Evolutionary conservation across 2,888 invertebrate species (phyloP).

Genomic region (Eretmocerus hayati): DNA sequence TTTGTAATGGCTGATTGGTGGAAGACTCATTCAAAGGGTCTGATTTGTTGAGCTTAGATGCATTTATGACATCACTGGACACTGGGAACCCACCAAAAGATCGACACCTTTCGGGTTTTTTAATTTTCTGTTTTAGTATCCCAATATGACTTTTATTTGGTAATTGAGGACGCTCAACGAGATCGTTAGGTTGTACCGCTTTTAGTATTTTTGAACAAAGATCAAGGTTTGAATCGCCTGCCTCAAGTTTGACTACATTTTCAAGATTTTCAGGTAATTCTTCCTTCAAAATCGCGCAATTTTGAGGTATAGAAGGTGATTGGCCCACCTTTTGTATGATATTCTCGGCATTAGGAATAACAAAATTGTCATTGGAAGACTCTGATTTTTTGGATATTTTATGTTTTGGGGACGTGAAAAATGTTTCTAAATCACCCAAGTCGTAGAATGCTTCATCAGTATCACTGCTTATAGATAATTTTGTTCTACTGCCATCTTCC

Average conservation of each 20-base stretch:
- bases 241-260: neutral
- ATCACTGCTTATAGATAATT: conserved; percentile 7
- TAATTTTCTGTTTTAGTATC: conserved; percentile 11
- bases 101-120: neutral
- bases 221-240: no score
- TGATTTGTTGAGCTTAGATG: conserved; percentile 16
- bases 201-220: neutral
- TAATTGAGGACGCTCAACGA: no score
- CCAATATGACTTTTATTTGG: neutral
- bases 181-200: neutral
- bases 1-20: conserved; percentile 11
- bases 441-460: conserved; percentile 5
- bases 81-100: conserved; percentile 20
- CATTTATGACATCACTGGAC: neutral
- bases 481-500: neutral
- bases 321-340: neutral
- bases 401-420: neutral
- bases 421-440: conserved; percentile 3
- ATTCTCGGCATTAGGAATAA: neutral
- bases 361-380: neutral
- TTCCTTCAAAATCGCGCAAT: neutral
- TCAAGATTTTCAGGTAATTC: neutral
- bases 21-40: conserved; percentile 12
- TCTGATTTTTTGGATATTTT: neutral
- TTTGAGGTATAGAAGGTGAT: neutral